Evolutionary conservation across 2,888 invertebrate species (phyloP).

Genomic region (Nymphalis polychloros): DNA sequence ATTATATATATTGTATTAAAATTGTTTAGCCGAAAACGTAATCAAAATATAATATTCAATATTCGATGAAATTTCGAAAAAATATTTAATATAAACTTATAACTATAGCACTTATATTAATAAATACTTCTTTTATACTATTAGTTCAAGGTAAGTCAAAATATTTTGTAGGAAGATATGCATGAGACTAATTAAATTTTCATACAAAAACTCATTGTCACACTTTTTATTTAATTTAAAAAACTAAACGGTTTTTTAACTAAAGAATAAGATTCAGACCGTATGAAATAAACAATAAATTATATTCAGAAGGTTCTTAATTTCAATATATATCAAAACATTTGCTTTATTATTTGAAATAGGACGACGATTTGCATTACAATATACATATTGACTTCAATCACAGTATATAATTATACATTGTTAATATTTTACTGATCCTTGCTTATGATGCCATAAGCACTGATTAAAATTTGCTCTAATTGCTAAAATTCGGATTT

Average conservation of each 20-base stretch:
- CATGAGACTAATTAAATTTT: background rate
- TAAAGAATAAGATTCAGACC: too few relatives aligned
- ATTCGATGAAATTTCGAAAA: background rate
- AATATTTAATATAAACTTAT: background rate
- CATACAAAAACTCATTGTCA: background rate
- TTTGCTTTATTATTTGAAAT: too few relatives aligned
- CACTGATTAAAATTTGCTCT: background rate
- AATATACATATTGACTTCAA: background rate
- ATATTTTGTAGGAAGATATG: conserved; percentile 7
- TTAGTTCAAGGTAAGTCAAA: background rate
- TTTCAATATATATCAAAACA: too few relatives aligned
- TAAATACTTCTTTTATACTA: background rate
- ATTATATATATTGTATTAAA: too few relatives aligned
- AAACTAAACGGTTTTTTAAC: background rate
- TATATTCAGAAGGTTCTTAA: too few relatives aligned
- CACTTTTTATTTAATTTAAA: background rate
- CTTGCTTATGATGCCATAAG: conserved; percentile 2
- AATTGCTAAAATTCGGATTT: background rate
- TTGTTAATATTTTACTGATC: background rate
- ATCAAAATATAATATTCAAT: background rate
- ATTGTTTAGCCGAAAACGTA: too few relatives aligned
- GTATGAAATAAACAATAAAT: too few relatives aligned
- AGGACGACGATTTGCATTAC: background rate
- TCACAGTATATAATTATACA: background rate
- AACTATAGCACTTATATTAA: background rate